Evolutionary conservation across 2,888 invertebrate species (phyloP), one percentile per base, ranked within the genome.

Genomic region (Toxonevra muliebris): DNA sequence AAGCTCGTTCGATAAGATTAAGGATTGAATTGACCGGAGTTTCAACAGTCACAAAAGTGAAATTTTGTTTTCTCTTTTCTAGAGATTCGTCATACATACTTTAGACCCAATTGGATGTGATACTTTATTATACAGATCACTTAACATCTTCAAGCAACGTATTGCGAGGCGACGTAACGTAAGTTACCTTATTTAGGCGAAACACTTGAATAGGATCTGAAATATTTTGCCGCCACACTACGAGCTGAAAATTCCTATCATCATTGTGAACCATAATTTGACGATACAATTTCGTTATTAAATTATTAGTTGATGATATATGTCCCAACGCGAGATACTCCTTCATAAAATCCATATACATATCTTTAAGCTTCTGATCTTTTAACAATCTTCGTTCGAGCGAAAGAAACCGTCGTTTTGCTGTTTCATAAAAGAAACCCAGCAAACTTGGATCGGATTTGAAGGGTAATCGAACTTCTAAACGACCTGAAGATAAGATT

Each of bases 291-390:
- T 61, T 54, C 2, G 40, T 15, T 8, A 66, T 65, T 60, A 48
- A 10, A 53, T 69, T 66, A 30, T 62, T 54, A 1, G 52, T 57
- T 45, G 63, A 40, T 4, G 59, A 59, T 68, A 71, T 72, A 40
- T 74, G 72, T 1, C 66, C 69, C 53, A 72, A 61, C 5, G 17
- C n/a, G 40, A 67, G n/a, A 50, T 70, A 73, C 17, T 73, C 70
- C 19, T 64, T 68, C 68, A 74, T 71, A 48, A 72, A 72, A 1
- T 61, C 50, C 53, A 65, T 61, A 43, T 68, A 71, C 54, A 69
- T 67, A 11, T 52, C 43, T 43, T 48, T 63, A 17, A 70, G 57
- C 15, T 67, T 43, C 30, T 20, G 57, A 61, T 66, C 50, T 62
- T 71, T 72, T 45, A 52, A 59, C 1, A 69, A n/a, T 8, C 60